These are phyloP conservation scores for Phorcus lineatus DNA, from an alignment of 2,888 invertebrate genomes.

Conservation along the genomic window DNA sequence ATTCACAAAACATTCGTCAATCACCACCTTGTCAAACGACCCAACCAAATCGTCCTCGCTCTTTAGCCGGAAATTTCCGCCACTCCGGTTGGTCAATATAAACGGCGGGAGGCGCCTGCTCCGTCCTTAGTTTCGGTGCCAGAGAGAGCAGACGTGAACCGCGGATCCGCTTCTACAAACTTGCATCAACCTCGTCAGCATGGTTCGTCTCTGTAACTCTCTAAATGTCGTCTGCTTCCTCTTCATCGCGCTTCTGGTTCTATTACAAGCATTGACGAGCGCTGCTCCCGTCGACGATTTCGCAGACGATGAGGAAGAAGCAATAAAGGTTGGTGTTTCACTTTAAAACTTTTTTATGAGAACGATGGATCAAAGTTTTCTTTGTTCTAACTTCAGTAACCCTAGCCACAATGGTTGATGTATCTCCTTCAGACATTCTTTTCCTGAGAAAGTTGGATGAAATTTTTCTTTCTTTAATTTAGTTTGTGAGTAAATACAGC, in stretches of 20 bases:
- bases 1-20: too few relatives aligned
- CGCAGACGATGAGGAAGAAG: constrained; percentile 7
- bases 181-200: neutral
- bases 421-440: too few relatives aligned
- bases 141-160: neutral
- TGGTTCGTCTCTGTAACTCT: neutral
- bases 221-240: neutral
- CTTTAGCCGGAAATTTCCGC: neutral
- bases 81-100: constrained; percentile 9
- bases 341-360: too few relatives aligned
- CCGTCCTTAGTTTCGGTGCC: neutral
- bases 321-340: neutral
- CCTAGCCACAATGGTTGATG: too few relatives aligned
- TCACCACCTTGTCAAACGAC: neutral
- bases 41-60: neutral
- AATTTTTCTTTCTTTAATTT: too few relatives aligned
- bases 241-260: neutral
- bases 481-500: too few relatives aligned
- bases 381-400: too few relatives aligned
- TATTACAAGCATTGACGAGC: constrained; percentile 4
- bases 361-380: too few relatives aligned
- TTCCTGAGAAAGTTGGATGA: too few relatives aligned
- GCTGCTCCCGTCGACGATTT: constrained; percentile 24
- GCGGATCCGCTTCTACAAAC: neutral
- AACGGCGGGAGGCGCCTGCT: neutral